phyloP scores from a whole-genome alignment of 2,113 vertebrate genomes.

The Erinaceus europaeus region DNA sequence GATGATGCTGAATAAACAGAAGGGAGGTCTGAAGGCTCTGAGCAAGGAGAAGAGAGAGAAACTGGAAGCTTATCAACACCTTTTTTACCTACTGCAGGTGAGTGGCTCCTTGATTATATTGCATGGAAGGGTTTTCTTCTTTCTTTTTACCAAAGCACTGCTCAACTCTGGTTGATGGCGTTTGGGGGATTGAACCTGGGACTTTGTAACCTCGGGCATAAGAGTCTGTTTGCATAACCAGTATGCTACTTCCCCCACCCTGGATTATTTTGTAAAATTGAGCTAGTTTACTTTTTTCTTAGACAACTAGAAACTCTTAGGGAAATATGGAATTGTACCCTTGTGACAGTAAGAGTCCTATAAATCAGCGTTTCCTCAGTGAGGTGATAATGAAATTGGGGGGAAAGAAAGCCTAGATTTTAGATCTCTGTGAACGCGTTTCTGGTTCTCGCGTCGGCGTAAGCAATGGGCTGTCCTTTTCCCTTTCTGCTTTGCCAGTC shows the following conservation, averaged over 20 bases:
- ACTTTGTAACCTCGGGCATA: too few species aligned
- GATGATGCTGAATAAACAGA: slow-evolving; percentile 98
- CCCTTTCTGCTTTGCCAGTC: not conserved
- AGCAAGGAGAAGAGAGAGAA: slow-evolving; percentile 98
- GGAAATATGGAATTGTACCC: too few species aligned
- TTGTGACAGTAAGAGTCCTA: too few species aligned
- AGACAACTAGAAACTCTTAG: too few species aligned
- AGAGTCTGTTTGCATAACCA: too few species aligned
- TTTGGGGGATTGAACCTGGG: too few species aligned
- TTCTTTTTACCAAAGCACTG: too few species aligned
- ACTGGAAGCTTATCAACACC: slow-evolving; percentile 95
- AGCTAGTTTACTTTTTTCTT: not conserved
- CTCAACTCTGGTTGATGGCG: too few species aligned
- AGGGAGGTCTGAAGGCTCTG: slow-evolving; percentile 94
- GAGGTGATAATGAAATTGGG: too few species aligned
- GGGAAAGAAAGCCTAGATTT: not conserved
- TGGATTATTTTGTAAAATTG: accelerated
- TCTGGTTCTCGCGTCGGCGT: not conserved
- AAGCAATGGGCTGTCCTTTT: not conserved
- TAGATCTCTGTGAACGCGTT: not conserved
- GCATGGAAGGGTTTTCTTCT: too few species aligned
- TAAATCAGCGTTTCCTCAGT: too few species aligned
- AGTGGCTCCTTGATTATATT: not conserved
- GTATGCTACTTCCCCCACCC: too few species aligned
- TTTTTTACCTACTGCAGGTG: slow-evolving; percentile 96